Conservation (phyloP, 2,113 vertebrate genomes). For the Mobula hypostoma region DNA sequence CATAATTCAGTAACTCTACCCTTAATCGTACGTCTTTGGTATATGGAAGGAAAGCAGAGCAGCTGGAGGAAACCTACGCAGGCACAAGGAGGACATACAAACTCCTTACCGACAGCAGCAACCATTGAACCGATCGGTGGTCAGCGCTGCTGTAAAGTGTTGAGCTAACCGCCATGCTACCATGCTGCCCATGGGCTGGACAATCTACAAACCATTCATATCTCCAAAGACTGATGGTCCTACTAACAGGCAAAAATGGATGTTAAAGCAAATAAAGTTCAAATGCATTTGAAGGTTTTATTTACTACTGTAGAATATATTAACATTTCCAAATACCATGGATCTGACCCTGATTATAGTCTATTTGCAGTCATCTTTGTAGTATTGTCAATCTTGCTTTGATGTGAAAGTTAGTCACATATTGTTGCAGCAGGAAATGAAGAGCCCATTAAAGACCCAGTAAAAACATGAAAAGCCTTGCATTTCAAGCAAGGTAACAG, state of each 20-base stretch:
- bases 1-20: no score
- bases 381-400: not conserved
- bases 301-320: not conserved
- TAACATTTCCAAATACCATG: not conserved
- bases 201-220: not conserved
- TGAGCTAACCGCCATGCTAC: no score
- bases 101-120: no score
- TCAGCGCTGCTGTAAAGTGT: no score
- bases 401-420: not conserved
- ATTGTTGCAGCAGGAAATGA: not conserved
- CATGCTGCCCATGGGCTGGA: no score
- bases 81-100: no score
- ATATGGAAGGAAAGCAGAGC: no score
- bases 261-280: not conserved
- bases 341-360: not conserved
- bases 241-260: not conserved
- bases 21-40: no score
- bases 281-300: not conserved
- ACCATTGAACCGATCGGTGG: no score
- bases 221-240: not conserved
- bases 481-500: not conserved
- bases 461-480: constrained; percentile 12
- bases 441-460: not conserved
- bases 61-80: no score
- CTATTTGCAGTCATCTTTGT: not conserved